Conservation (phyloP, 2,888 invertebrate genomes). For the Morpho achilles region DNA sequence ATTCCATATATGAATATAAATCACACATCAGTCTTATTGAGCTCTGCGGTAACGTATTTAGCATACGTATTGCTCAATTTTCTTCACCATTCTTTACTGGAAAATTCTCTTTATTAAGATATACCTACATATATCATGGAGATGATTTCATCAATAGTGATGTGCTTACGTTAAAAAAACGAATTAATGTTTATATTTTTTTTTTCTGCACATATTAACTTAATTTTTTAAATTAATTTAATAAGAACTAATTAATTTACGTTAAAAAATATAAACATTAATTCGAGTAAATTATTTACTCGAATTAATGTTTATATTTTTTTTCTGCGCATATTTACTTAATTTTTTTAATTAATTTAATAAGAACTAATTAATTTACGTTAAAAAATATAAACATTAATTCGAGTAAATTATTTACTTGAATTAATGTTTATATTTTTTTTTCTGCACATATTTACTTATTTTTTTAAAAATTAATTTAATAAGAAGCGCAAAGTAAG, state of each 20-base stretch:
- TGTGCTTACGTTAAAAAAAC: too few species aligned
- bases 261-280: too few species aligned
- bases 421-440: too few species aligned
- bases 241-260: constrained; percentile 28
- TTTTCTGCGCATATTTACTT: constrained; percentile 30
- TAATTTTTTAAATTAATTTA: constrained; percentile 60
- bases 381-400: too few species aligned
- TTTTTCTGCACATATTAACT: constrained; percentile 18
- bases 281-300: too few species aligned
- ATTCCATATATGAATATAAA: too few species aligned
- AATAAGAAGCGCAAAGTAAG: constrained; percentile 44
- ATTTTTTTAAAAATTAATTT: constrained; percentile 62
- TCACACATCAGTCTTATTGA: constrained; percentile 13
- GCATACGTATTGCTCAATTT: constrained; percentile 61
- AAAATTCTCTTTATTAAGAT: too few species aligned
- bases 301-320: too few species aligned
- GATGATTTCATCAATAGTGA: too few species aligned
- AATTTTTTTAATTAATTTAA: constrained; percentile 60
- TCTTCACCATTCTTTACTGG: constrained; percentile 17
- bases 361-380: constrained; percentile 26
- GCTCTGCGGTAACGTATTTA: constrained; percentile 31
- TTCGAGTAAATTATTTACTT: too few species aligned
- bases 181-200: too few species aligned
- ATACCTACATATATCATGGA: too few species aligned
- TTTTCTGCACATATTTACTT: constrained; percentile 30